Evolutionary conservation across 2,113 vertebrate species (phyloP).

Genomic region (Cavia aperea): DNA sequence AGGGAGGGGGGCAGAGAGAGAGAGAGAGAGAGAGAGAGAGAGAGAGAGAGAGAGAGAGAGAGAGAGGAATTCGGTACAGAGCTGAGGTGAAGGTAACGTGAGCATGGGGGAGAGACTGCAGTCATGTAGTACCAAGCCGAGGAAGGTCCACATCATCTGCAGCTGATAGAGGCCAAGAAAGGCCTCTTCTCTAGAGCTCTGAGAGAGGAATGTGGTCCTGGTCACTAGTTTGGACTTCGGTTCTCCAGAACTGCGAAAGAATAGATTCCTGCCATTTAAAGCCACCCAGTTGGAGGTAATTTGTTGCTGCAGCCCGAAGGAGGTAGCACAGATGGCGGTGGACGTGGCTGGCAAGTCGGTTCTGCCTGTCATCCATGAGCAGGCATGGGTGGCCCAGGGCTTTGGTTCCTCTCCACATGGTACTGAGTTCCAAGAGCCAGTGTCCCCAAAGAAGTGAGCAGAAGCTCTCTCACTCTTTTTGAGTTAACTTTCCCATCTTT

Average conservation of each 20-base stretch:
- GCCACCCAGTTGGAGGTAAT: background rate
- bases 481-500: background rate
- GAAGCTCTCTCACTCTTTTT: background rate
- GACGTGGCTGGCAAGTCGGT: background rate
- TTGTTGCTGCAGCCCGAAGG: background rate
- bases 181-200: background rate
- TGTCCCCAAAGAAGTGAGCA: background rate
- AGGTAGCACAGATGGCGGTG: background rate
- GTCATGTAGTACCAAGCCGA: background rate
- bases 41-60: background rate
- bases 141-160: too few species aligned
- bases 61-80: background rate
- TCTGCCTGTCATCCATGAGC: background rate
- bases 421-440: background rate
- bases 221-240: background rate
- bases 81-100: background rate
- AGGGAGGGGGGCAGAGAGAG: background rate
- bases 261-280: background rate
- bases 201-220: background rate
- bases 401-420: background rate
- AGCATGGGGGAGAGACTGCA: fast-evolving
- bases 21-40: background rate
- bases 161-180: background rate
- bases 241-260: background rate
- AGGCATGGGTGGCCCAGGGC: background rate